Evolutionary conservation across 2,113 vertebrate species (phyloP).

Genomic region (Callionymus lyra): DNA sequence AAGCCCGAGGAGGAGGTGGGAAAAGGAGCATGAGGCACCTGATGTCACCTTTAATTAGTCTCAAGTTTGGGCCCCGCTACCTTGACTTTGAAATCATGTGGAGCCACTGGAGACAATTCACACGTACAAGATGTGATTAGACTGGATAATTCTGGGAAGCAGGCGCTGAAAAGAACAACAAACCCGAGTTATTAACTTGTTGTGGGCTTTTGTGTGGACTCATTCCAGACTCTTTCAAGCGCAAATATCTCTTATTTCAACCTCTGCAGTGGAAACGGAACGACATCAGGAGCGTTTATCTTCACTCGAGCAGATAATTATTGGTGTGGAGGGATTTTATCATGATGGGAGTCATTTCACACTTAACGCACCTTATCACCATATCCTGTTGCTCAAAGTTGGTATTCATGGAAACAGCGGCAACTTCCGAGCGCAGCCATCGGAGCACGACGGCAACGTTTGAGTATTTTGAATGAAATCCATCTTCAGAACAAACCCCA

Average conservation of each 20-base stretch:
- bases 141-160: constrained; percentile 30
- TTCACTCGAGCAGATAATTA: constrained; percentile 26
- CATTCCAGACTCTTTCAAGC: no score
- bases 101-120: constrained; percentile 46
- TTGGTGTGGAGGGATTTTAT: constrained; percentile 4
- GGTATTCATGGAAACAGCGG: constrained; percentile 34
- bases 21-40: constrained; percentile 52
- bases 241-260: no score
- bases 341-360: constrained; percentile 23
- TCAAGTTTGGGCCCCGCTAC: constrained; percentile 59
- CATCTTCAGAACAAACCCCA: constrained; percentile 38
- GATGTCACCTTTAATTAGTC: constrained; percentile 68
- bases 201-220: neutral
- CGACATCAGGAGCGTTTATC: constrained; percentile 7
- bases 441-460: constrained; percentile 32
- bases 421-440: constrained; percentile 24
- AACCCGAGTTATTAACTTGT: no score
- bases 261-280: no score
- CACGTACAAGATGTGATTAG: constrained; percentile 51
- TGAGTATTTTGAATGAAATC: constrained; percentile 46
- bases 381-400: constrained; percentile 20
- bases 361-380: constrained; percentile 21
- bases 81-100: constrained; percentile 66
- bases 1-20: constrained; percentile 46
- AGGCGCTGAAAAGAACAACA: no score